Base-by-base conservation (phyloP, 2,113 vertebrate genomes). In the Clupea harengus region DNA sequence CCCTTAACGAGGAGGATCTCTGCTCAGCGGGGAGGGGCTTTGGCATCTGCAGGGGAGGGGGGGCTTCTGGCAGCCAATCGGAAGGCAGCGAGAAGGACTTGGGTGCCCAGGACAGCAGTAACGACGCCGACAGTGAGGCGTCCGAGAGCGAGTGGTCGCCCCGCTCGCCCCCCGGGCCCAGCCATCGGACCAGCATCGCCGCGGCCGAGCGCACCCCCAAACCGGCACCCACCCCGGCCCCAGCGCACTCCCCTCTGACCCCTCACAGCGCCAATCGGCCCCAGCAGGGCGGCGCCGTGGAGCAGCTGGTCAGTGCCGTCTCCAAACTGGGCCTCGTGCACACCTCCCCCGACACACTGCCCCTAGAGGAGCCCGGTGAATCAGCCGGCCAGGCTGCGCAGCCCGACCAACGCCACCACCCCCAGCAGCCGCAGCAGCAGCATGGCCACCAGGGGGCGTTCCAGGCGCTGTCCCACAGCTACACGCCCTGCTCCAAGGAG, bases 111-210 rank as follows among this genome's bases (percentile, higher is more conserved):
- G 98, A 98, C 86, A 97, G 97, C 91, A 98, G 97, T 72, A 96
- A 96, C 0, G 98, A 98, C 49, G 98, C 98, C 0, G 98, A 99
- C 94, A 99, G 97, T 0, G 98, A 99, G 89, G 96, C 97, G 39
- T 99, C 98, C 0, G 98, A 99, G 83, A 96, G 95, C 0, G 98
- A 99, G 92, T 96, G 93, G 72, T 85, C 94, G 25, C 92, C 94
- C 0, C 93, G 91, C 15, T 67, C 88, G 22, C 49, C 90, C 49
- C 89, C 89, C 81, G 87, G 75, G 6, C 22, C 57, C 46, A 49
- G 86, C 82, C 93, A 92, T 8, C 28, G 72, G 3, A 82, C 88
- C 18, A 81, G 49, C 88, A 89, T 84, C 0, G 0, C 32, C 0
- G 46, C 91, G 1, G 88, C 88, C 50, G 82, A 90, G 1, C 90